Conservation (phyloP, 2,113 vertebrate species). For the Scophthalmus maximus region DNA sequence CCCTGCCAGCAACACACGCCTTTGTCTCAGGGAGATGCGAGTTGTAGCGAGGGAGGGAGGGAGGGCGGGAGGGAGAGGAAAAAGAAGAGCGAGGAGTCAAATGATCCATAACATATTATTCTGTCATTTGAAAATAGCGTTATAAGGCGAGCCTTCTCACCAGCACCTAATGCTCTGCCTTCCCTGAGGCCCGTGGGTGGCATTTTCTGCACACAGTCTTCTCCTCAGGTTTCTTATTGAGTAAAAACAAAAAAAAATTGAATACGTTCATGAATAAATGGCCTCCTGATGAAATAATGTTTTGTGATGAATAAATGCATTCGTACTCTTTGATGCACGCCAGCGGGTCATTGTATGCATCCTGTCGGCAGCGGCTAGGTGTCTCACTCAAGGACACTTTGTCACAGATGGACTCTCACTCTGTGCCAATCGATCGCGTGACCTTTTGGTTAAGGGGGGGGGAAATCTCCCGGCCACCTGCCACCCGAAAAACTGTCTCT, state of each 20-base stretch:
- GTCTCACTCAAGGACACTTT: constrained; percentile 62
- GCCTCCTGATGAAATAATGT: constrained; percentile 7
- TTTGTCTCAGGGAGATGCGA: constrained; percentile 76
- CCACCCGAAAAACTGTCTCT: constrained; percentile 28
- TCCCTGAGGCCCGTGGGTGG: constrained; percentile 81
- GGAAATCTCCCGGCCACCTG: constrained; percentile 43
- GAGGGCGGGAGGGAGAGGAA: not conserved
- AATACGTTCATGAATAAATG: constrained; percentile 1
- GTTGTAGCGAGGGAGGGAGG: not conserved
- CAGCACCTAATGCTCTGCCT: constrained; percentile 76
- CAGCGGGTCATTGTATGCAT: not conserved
- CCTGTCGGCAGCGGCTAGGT: constrained; percentile 7
- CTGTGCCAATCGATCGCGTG: constrained; percentile 51
- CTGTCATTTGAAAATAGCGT: constrained; percentile 88
- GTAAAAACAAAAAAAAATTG: constrained; percentile 48
- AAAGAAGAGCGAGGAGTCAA: constrained; percentile 79
- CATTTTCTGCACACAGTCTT: constrained; percentile 77
- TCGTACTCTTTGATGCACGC: too few species aligned
- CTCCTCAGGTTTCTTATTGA: constrained; percentile 27
- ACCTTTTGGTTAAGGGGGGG: constrained; percentile 53
- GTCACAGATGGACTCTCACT: constrained; percentile 56
- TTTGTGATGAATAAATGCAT: too few species aligned
- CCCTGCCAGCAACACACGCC: constrained; percentile 82
- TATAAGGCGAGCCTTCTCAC: constrained; percentile 81
- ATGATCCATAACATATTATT: constrained; percentile 93